Percentiles rank a stretch among this genome's conserved stretches.
phyloP scores from a whole-genome alignment of 2,888 invertebrate species.

The Hylaea fasciaria region DNA sequence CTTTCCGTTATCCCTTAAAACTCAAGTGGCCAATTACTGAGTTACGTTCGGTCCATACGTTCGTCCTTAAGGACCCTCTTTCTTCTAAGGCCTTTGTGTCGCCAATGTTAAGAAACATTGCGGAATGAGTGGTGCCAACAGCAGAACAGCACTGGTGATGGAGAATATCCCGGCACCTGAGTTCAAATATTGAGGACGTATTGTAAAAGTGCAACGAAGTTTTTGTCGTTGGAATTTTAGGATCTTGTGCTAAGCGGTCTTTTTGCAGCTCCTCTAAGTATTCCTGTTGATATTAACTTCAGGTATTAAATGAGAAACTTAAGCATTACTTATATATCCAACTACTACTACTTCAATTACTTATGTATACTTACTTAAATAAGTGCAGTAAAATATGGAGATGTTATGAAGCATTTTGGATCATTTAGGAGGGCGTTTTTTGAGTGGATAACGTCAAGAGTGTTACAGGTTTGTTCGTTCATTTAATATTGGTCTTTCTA shows the following conservation, averaged over 20 bases:
- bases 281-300: no score
- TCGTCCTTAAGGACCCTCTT: slow-evolving; percentile 56
- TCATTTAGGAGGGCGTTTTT: no score
- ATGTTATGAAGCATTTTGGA: no score
- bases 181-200: not conserved
- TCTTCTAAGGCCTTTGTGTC: slow-evolving; percentile 56
- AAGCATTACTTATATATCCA: no score
- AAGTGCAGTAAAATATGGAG: no score
- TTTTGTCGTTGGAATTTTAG: not conserved
- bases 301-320: no score
- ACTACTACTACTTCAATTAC: no score
- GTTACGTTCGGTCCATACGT: slow-evolving; percentile 66
- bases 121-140: slow-evolving; percentile 31
- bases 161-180: slow-evolving; percentile 1
- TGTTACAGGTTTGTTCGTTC: no score
- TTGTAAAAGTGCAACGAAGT: slow-evolving; percentile 6
- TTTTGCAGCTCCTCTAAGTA: no score
- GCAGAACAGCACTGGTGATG: slow-evolving; percentile 28
- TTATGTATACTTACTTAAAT: no score
- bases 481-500: no score
- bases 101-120: slow-evolving; percentile 70
- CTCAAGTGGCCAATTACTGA: slow-evolving; percentile 79
- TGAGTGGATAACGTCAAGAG: no score
- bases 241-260: not conserved
- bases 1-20: slow-evolving; percentile 76